Evolutionary conservation across 1,140 invertebrate genomes (phyloP).

Genomic region (Lepidurus couesii): DNA sequence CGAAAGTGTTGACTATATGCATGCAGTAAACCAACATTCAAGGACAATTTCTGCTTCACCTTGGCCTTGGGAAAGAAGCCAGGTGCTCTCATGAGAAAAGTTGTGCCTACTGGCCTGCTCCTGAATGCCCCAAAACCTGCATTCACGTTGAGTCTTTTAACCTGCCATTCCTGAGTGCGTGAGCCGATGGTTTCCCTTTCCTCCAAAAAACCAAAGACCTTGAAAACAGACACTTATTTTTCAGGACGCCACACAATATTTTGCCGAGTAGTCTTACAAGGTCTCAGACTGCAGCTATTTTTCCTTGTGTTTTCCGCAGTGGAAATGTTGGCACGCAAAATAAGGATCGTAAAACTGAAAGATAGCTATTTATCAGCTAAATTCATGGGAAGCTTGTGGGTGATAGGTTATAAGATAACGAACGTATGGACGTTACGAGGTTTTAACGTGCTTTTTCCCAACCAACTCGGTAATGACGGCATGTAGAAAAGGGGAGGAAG

Average conservation of each 20-base stretch:
- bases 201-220: neutral
- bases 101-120: conserved; percentile 17
- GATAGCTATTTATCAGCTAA: neutral
- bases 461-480: neutral
- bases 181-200: neutral
- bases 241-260: neutral
- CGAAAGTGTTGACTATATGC: neutral
- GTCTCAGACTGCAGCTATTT: too few species aligned
- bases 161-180: neutral
- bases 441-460: neutral
- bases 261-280: too few species aligned
- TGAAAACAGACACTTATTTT: neutral
- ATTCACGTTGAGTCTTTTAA: neutral
- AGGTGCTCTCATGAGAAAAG: neutral
- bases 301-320: too few species aligned
- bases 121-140: neutral
- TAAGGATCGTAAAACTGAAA: too few species aligned
- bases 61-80: neutral
- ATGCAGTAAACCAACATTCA: neutral
- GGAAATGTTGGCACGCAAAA: too few species aligned
- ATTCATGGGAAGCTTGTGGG: neutral
- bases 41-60: conserved; percentile 5
- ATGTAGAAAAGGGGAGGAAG: too few species aligned
- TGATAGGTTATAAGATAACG: neutral
- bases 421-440: neutral